Base-by-base conservation (phyloP, 2,888 invertebrate species). In the Camptogramma bilineatum region DNA sequence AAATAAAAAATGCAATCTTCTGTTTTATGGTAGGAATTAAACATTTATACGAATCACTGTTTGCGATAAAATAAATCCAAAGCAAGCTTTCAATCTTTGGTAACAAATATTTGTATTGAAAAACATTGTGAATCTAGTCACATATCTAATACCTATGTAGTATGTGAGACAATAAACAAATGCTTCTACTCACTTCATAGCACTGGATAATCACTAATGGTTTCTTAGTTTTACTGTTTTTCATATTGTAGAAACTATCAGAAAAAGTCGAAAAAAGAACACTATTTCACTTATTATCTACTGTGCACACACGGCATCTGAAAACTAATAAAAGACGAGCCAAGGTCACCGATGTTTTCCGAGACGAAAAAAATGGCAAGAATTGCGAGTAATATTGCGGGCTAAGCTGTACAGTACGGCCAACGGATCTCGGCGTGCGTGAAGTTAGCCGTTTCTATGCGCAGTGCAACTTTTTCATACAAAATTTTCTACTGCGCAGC, bases 171-270 rank as follows among this genome's bases (percentile, higher is more conserved):
- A 48, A 54, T 54, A 21, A 34, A 42, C 4, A 52, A 60, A 53
- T 19, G n/a, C 39, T 62, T 69, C 52, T 75, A 94, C 94, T 94
- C 90, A 95, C 94, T 93, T 94, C 94, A 76, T 94, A 95, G 77
- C 94, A 94, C 81, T 94, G 94, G 73, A 95, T 91, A 61, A 94
- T 84, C 74, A 95, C 94, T 67, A 94, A 77, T 53, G 94, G 94
- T 79, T 94, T 94, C 16, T 85, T 65, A 66, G 73, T 78, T n/a
- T n/a, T n/a, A 72, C 75, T 84, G 74, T 81, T 89, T 86, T 88
- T 91, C 88, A 90, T 91, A 71, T 73, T 85, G 52, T 51, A 44
- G 31, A 62, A 47, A 55, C 50, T 42, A 59, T 62, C 58, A 54
- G 54, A 53, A 46, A 57, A 53, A 62, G 16, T 31, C 52, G 53